Conservation (phyloP, 2,797 vertebrate genomes). For the Mormyrus hasselquistii region DNA sequence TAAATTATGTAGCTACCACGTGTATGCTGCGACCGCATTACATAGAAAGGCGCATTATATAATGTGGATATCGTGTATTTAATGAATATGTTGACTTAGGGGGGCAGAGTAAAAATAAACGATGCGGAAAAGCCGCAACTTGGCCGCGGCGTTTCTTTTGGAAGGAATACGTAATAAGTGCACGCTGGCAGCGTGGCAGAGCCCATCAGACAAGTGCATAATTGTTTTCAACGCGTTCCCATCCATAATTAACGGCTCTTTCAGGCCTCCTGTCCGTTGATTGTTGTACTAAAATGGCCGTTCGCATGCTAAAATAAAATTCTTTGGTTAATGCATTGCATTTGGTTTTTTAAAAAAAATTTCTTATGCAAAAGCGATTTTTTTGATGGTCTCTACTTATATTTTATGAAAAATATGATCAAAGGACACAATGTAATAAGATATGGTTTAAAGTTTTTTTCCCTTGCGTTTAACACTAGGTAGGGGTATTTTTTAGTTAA, state of each 20-base stretch:
- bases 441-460: background rate
- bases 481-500: background rate
- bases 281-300: background rate
- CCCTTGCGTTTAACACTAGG: background rate
- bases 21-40: background rate
- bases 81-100: background rate
- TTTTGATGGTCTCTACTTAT: background rate
- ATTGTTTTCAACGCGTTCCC: background rate
- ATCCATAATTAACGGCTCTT: background rate
- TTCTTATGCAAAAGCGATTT: background rate
- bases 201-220: background rate
- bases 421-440: background rate
- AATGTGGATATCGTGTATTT: background rate
- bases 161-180: background rate
- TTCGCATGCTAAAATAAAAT: background rate
- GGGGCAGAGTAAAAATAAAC: conserved; percentile 18
- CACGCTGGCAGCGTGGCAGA: background rate
- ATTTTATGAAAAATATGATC: background rate
- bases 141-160: background rate
- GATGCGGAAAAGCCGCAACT: background rate
- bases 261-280: background rate
- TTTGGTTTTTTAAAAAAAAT: background rate
- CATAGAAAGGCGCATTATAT: conserved; percentile 21
- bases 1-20: conserved; percentile 4
- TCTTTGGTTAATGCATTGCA: background rate